Evolutionary conservation across 2,888 invertebrate species (phyloP).

Genomic region (Polylopha cassiicola): DNA sequence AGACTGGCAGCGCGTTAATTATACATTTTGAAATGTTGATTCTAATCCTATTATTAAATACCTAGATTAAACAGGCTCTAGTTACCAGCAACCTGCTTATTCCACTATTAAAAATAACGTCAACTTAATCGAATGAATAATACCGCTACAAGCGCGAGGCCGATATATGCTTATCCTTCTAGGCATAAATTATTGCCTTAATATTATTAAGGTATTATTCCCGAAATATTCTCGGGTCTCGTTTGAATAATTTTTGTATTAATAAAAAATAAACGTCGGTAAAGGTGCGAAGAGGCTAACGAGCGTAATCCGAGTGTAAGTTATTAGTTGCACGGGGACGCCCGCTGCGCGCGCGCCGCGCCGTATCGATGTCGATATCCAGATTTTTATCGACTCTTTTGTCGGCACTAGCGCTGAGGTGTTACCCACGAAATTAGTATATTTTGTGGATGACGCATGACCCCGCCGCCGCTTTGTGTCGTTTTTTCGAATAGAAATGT

Average conservation of each 20-base stretch:
- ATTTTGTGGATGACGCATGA: slow-evolving; percentile 71
- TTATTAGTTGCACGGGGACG: slow-evolving; percentile 63
- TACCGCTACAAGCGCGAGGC: slow-evolving; percentile 33
- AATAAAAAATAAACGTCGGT: slow-evolving; percentile 68
- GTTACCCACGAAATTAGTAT: slow-evolving; percentile 73
- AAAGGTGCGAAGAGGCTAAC: slow-evolving; percentile 76
- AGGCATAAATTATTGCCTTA: slow-evolving; percentile 66
- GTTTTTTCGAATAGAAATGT: slow-evolving; percentile 31
- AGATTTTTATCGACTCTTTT: slow-evolving; percentile 71
- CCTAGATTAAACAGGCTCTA: slow-evolving; percentile 29
- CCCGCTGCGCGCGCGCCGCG: slow-evolving; percentile 58
- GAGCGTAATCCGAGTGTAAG: slow-evolving; percentile 75
- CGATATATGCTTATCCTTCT: slow-evolving; percentile 53
- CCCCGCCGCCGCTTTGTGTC: slow-evolving; percentile 50
- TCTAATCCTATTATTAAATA: slow-evolving; percentile 36
- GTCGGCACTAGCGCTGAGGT: slow-evolving; percentile 71
- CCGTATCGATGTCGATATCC: slow-evolving; percentile 46
- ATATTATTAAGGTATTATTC: slow-evolving; percentile 64
- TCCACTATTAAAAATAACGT: slow-evolving; percentile 39
- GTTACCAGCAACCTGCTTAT: too few relatives aligned
- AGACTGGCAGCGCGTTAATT: not conserved
- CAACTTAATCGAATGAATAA: slow-evolving; percentile 56
- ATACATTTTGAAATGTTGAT: slow-evolving; percentile 29
- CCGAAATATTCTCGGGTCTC: slow-evolving; percentile 58
- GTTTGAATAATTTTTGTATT: slow-evolving; percentile 72